phyloP scores from a whole-genome alignment of 2,113 vertebrate genomes.

The Azemiops feae region DNA sequence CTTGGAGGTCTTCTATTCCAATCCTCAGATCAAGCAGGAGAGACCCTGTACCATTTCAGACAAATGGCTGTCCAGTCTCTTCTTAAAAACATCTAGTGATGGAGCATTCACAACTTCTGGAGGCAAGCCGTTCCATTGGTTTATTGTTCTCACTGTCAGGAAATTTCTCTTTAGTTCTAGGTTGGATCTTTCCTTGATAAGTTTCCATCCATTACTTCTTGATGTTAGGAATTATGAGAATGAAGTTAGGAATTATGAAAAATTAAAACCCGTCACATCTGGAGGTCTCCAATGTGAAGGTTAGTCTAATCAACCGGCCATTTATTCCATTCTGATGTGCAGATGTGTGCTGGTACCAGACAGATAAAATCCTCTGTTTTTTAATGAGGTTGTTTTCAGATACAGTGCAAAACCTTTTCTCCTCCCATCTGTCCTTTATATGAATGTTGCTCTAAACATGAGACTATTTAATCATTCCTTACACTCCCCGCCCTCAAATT shows the following conservation, averaged over 20 bases:
- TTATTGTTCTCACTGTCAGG: background rate
- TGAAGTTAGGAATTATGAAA: background rate
- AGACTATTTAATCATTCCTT: constrained; percentile 14
- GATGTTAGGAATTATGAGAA: background rate
- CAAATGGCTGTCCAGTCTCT: background rate
- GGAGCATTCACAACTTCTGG: background rate
- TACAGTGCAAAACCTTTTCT: background rate
- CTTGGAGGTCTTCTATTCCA: background rate
- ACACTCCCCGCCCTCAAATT: constrained; percentile 41
- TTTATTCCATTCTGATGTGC: background rate
- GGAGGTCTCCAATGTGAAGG: background rate
- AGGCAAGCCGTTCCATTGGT: background rate
- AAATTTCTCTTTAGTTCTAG: background rate
- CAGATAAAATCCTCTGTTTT: constrained; percentile 8
- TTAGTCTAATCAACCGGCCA: background rate
- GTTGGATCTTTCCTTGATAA: background rate
- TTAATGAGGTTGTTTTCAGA: background rate
- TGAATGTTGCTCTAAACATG: background rate
- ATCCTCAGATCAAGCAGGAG: background rate
- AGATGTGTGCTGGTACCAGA: constrained; percentile 39
- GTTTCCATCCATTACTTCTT: background rate
- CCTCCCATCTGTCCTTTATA: constrained; percentile 10
- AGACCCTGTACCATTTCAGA: background rate
- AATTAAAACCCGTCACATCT: background rate
- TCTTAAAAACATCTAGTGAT: background rate